phyloP scores from a whole-genome alignment of 1,140 invertebrate species.

The Temnothorax curvispinosus region DNA sequence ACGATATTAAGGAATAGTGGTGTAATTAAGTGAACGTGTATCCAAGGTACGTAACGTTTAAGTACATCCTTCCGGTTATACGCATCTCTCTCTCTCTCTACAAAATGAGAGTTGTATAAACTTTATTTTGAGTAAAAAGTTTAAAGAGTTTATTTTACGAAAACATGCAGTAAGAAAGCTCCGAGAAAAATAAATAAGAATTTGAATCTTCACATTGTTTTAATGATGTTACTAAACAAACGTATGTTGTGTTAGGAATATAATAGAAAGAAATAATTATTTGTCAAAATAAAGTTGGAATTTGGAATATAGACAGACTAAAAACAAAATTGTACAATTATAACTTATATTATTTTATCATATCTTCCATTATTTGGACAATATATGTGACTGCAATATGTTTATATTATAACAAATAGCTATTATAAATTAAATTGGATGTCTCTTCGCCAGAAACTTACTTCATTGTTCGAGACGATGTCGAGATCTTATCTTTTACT shows the following conservation, averaged over 20 bases:
- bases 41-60: constrained; percentile 22
- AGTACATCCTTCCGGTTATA: constrained; percentile 19
- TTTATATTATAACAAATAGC: not conserved
- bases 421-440: not conserved
- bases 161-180: not conserved
- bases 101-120: constrained; percentile 1
- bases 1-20: constrained; percentile 41
- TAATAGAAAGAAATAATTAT: not conserved
- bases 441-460: not conserved
- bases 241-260: not conserved
- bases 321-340: constrained; percentile 7
- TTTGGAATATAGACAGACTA: too few species aligned
- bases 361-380: not conserved
- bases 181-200: not conserved
- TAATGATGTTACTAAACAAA: not conserved
- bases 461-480: not conserved
- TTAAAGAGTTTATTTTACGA: constrained; percentile 27
- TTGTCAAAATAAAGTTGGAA: not conserved
- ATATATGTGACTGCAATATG: not conserved
- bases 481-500: constrained; percentile 38
- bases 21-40: constrained; percentile 29
- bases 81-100: not conserved
- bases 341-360: not conserved
- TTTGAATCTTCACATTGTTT: not conserved
- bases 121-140: constrained; percentile 40